These are phyloP conservation scores for Morpho deidamia DNA, from an alignment of 2,888 invertebrate species.

Conservation along the genomic window DNA sequence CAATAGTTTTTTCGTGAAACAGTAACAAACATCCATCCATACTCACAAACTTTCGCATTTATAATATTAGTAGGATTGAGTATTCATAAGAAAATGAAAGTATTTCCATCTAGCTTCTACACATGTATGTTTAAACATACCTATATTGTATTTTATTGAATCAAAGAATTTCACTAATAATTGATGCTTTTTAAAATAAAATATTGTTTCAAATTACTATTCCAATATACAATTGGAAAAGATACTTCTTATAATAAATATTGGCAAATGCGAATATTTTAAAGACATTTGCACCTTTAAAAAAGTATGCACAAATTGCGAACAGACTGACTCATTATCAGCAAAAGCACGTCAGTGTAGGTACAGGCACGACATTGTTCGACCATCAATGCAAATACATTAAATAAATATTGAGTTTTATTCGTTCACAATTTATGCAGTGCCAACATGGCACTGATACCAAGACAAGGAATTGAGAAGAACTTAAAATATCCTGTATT, in stretches of 20 bases:
- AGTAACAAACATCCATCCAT: too few relatives aligned
- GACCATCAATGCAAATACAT: conserved; percentile 3
- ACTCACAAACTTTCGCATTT: too few relatives aligned
- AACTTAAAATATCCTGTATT: neutral
- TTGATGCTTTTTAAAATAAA: too few relatives aligned
- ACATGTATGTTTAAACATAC: too few relatives aligned
- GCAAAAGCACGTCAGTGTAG: conserved; percentile 5
- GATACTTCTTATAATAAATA: neutral
- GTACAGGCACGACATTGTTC: conserved; percentile 5
- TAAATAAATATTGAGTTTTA: conserved; percentile 3
- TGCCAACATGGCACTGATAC: neutral
- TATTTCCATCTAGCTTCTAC: too few relatives aligned
- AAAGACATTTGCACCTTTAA: neutral
- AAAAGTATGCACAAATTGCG: neutral
- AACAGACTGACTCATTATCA: conserved; percentile 1
- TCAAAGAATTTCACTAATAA: too few relatives aligned
- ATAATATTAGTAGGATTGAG: too few relatives aligned
- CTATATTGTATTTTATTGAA: too few relatives aligned
- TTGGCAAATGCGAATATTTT: neutral
- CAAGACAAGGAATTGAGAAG: neutral
- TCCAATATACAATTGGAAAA: too few relatives aligned
- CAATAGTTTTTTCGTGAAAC: too few relatives aligned
- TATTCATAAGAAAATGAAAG: too few relatives aligned
- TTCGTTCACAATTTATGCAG: conserved; percentile 3
- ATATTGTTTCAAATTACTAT: too few relatives aligned